phyloP scores from a whole-genome alignment of 1,140 invertebrate species.

The Pseudomyrmex dendroicus region DNA sequence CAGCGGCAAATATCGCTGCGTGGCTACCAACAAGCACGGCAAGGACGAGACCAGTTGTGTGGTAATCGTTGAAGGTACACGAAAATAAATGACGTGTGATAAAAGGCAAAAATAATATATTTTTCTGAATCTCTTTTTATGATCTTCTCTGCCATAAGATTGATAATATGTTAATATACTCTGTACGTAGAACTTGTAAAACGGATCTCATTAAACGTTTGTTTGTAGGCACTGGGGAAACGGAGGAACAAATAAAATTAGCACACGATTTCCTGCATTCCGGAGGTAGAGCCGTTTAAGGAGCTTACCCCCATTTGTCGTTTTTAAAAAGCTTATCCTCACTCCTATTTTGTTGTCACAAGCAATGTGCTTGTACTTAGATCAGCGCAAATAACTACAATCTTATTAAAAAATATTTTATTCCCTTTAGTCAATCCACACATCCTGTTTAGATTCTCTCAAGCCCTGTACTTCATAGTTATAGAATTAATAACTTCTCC shows the following conservation, averaged over 20 bases:
- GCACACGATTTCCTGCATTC: conserved; percentile 95
- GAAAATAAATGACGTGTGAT: not conserved
- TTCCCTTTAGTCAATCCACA: too few species aligned
- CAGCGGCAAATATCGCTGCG: conserved; percentile 97
- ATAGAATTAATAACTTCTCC: not conserved
- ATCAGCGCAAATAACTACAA: not conserved
- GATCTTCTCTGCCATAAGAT: not conserved
- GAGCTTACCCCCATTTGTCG: conserved; percentile 39
- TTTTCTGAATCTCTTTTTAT: too few species aligned
- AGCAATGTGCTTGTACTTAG: not conserved
- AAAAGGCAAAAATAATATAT: too few species aligned
- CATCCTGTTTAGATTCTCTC: not conserved
- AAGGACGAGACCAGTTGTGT: conserved; percentile 97
- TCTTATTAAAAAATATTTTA: not conserved
- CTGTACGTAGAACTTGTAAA: not conserved
- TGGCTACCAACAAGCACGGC: conserved; percentile 96
- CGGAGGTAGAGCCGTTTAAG: conserved; percentile 86
- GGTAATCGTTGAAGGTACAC: conserved; percentile 97
- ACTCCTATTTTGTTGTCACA: not conserved
- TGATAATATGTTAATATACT: conserved; percentile 7
- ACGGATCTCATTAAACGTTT: conserved; percentile 50
- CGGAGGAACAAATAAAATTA: conserved; percentile 91
- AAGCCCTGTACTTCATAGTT: not conserved
- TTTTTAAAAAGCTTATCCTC: too few species aligned
- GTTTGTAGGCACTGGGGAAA: conserved; percentile 89